phyloP scores from a whole-genome alignment of 2,113 vertebrate genomes.

The Grammomys surdaster region DNA sequence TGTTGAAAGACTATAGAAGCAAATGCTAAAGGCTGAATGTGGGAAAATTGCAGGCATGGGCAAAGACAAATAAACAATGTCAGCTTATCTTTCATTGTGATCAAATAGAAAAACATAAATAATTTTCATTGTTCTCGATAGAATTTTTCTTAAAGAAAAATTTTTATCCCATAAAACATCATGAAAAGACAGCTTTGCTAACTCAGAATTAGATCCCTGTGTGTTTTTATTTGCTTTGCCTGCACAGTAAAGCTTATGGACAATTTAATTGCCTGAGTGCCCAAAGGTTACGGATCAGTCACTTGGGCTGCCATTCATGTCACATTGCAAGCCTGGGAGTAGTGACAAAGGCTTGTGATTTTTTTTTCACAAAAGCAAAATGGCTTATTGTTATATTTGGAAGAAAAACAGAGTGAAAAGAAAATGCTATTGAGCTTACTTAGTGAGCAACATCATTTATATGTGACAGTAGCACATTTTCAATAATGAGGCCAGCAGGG shows the following conservation, averaged over 20 bases:
- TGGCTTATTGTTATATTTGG: conserved; percentile 73
- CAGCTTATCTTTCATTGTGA: neutral
- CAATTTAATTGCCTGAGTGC: conserved; percentile 77
- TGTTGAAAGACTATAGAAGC: neutral
- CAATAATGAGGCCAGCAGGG: conserved; percentile 79
- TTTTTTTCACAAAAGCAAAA: conserved; percentile 73
- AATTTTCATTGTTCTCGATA: conserved; percentile 69
- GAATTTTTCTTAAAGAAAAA: conserved; percentile 10
- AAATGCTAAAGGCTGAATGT: neutral
- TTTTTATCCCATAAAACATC: conserved; percentile 46
- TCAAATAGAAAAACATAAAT: conserved; percentile 63
- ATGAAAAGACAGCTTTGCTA: conserved; percentile 64
- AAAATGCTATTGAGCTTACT: conserved; percentile 61
- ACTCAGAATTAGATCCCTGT: conserved; percentile 69
- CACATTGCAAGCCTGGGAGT: conserved; percentile 73
- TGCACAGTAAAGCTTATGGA: conserved; percentile 76
- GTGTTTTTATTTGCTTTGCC: conserved; percentile 59
- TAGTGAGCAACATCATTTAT: conserved; percentile 73
- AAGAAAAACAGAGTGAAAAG: conserved; percentile 63
- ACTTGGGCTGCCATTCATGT: conserved; percentile 61
- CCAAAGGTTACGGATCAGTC: conserved; percentile 79
- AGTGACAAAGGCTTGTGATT: conserved; percentile 63
- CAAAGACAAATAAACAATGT: conserved; percentile 38
- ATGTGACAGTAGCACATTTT: conserved; percentile 73
- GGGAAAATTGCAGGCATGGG: neutral